Percentiles rank a stretch among this genome's conserved stretches.
phyloP scores from a whole-genome alignment of 2,797 vertebrate species.

The Vespertilio murinus region DNA sequence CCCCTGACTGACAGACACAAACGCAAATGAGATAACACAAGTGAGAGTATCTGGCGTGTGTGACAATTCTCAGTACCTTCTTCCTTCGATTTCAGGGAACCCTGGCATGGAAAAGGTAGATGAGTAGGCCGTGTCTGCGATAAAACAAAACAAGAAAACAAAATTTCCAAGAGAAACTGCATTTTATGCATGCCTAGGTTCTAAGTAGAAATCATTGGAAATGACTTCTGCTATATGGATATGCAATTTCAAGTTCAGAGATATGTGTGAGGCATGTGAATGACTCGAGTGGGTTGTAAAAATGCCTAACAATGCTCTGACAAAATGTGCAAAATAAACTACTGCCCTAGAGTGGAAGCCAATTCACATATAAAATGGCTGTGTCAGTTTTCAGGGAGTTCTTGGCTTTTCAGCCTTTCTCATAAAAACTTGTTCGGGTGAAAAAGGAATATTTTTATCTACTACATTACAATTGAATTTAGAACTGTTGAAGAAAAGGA shows the following conservation, averaged over 20 bases:
- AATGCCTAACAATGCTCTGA: background rate
- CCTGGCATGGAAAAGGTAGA: background rate
- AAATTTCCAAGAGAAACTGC: background rate
- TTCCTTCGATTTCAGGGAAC: background rate
- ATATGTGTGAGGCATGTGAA: constrained; percentile 5
- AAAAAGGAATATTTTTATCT: constrained; percentile 34
- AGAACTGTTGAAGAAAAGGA: background rate
- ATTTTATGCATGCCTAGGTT: background rate
- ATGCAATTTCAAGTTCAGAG: constrained; percentile 37
- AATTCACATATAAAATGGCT: constrained; percentile 57
- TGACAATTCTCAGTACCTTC: background rate
- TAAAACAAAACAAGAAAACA: background rate
- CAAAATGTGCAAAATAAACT: constrained; percentile 56
- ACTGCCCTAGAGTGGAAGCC: constrained; percentile 35
- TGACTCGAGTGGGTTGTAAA: background rate
- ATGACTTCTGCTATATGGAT: background rate
- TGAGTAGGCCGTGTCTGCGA: background rate
- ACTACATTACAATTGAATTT: constrained; percentile 42
- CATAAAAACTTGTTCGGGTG: background rate
- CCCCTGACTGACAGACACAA: background rate
- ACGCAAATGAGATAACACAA: background rate
- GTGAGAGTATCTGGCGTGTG: background rate
- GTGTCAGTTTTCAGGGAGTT: constrained; percentile 52
- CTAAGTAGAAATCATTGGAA: constrained; percentile 45
- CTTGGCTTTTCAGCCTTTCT: constrained; percentile 62